Conservation (phyloP, 2,888 invertebrate genomes). For the Hemicrepidius hirtus region DNA sequence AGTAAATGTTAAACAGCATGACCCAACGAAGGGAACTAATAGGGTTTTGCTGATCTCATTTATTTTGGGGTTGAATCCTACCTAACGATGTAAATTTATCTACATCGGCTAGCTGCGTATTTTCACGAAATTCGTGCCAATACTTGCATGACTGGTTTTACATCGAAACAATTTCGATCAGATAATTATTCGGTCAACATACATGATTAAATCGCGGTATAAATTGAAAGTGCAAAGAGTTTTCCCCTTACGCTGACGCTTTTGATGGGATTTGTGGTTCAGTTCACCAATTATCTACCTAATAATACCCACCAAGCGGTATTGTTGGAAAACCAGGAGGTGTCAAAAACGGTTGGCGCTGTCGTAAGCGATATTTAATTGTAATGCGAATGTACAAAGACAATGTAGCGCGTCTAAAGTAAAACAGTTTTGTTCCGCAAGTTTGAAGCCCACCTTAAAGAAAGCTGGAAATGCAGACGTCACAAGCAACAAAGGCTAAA, state of each 20-base stretch:
- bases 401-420: slow-evolving; percentile 23
- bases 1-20: slow-evolving; percentile 37
- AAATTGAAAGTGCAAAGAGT: slow-evolving; percentile 42
- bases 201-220: slow-evolving; percentile 36
- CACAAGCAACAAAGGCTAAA: slow-evolving; percentile 41
- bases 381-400: slow-evolving; percentile 23
- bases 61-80: slow-evolving; percentile 46
- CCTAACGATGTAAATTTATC: slow-evolving; percentile 46
- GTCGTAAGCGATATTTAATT: slow-evolving; percentile 33
- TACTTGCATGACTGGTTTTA: slow-evolving; percentile 44
- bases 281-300: slow-evolving; percentile 40
- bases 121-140: slow-evolving; percentile 41
- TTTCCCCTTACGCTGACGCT: slow-evolving; percentile 29
- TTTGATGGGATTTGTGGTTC: slow-evolving; percentile 37
- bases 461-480: slow-evolving; percentile 44
- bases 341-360: slow-evolving; percentile 12
- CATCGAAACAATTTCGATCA: slow-evolving; percentile 41
- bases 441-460: slow-evolving; percentile 35
- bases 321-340: not conserved
- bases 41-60: slow-evolving; percentile 44
- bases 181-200: slow-evolving; percentile 43
- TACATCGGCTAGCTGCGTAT: slow-evolving; percentile 39
- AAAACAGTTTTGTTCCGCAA: slow-evolving; percentile 35
- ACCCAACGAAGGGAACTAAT: slow-evolving; percentile 46
- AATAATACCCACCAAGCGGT: slow-evolving; percentile 16